Base-by-base conservation (phyloP, 2,888 invertebrate genomes). In the Parnassius apollo region DNA sequence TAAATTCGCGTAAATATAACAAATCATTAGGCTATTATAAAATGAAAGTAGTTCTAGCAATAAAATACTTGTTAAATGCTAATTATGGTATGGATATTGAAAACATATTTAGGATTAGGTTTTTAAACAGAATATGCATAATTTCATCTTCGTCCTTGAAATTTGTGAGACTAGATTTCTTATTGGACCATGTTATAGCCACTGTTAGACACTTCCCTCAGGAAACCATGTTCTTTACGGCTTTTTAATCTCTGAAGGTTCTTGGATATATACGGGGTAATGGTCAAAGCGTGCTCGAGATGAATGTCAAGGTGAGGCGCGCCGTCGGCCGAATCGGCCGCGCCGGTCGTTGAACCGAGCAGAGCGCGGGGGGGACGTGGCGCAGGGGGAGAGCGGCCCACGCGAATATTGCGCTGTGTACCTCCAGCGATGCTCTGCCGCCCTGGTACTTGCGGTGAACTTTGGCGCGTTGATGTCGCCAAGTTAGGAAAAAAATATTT, bases 261-360 rank as follows among this genome's bases (percentile, higher is more conserved):
- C 78, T 81, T 69, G 69, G 76, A 82, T 74, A 81, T 77, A 79
- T 81, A 77, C 77, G 82, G 82, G 83, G 87, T 85, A 83, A 83
- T 85, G 88, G 83, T 83, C 81, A 82, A 82, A 87, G 83, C 86
- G 85, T 83, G 83, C 79, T 82, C 82, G 85, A 90, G 91, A 91
- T 90, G 91, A 91, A 91, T 91, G 91, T 91, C 91, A 91, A 91
- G 91, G 91, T 91, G 89, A 91, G 90, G 88, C 85, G 85, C 85
- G 86, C 87, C 85, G 85, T 76, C 86, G 88, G 86, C 90, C 90
- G 88, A 90, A 89, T 86, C 88, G 88, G 84, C 88, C 81, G 83
- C 81, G 77, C 83, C 81, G 83, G 89, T 87, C 90, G 80, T 85
- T 85, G 90, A 91, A 88, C 91, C 82, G 13, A 9, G 9, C 13